Evolutionary conservation across 2,113 vertebrate species (phyloP), one percentile per base, ranked within the genome.

Genomic region (Prionailurus bengalensis): DNA sequence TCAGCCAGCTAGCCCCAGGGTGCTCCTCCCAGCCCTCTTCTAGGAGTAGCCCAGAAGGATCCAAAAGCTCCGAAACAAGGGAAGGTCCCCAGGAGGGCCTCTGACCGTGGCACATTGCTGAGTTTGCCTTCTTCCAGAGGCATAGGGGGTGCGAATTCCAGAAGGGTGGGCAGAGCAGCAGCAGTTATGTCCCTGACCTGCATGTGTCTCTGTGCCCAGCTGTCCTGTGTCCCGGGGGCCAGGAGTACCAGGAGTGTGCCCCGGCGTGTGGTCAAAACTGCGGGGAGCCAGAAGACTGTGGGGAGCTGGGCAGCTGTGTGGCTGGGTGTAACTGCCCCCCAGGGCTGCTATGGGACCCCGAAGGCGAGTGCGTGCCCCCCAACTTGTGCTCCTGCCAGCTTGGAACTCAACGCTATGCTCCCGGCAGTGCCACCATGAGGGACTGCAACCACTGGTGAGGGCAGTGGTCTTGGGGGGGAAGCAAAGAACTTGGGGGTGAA

Each of bases 381-480:
- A 82, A 68, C 6, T 92, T 99, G 98, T 99, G 99, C 63, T 97
- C 99, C 15, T 99, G 99, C 95, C 92, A 94, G 82, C 98, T 99
- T 5, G 98, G 98, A n/a, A 98, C 96, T n/a, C 92, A 65, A 51
- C 94, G 58, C 1, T 96, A 99, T 86, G 97, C 96, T 0, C 98
- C 99, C 0, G 99, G 99, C 3, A 98, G 98, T 66, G 91, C 79
- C 5, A 89, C 99, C 21, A 96, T 91, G 36, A 98, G 98, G 89
- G 98, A 97, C 98, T 99, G 99, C 98, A 99, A 99, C 31, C 97
- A 66, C 95, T 99, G 99, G 99, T 99, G 98, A 31, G 99, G 81
- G 9, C 0, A 0, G n/a, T 7, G 1, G 27, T 12, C 36, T 36
- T 45, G 33, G 5, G 6, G 16, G 3, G 8, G 12, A 12, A n/a